Evolutionary conservation across 30 jellyfish, hydroid and myxozoan genomes (phyloP).

Genomic region (Cassiopea andromeda): DNA sequence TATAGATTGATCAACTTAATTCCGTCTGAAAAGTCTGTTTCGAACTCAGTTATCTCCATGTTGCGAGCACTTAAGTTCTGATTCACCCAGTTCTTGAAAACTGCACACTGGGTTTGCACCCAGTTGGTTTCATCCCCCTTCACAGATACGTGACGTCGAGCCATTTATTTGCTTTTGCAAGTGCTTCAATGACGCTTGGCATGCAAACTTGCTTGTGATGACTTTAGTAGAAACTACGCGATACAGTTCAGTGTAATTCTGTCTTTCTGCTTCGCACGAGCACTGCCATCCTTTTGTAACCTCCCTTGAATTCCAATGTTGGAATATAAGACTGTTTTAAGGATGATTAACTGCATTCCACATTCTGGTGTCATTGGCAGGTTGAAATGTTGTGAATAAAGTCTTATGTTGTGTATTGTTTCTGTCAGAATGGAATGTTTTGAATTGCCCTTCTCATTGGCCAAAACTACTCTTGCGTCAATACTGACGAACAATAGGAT

Average conservation of each 20-base stretch:
- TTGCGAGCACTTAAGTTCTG: slow-evolving; percentile 74
- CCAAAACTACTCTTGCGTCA: slow-evolving; percentile 7
- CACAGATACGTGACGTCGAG: slow-evolving; percentile 72
- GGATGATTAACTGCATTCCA: slow-evolving; percentile 18
- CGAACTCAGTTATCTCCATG: slow-evolving; percentile 78
- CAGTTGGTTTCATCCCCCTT: slow-evolving; percentile 97
- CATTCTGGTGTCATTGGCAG: neutral
- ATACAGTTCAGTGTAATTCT: neutral
- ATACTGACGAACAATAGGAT: neutral
- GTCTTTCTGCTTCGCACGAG: neutral
- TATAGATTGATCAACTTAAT: slow-evolving; percentile 83
- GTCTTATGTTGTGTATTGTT: slow-evolving; percentile 20
- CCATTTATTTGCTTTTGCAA: neutral
- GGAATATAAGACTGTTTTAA: neutral
- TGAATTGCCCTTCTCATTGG: slow-evolving; percentile 5
- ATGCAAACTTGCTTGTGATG: too few species aligned
- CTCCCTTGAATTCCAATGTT: neutral
- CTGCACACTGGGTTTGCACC: slow-evolving; percentile 95
- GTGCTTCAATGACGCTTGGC: neutral
- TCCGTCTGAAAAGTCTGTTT: slow-evolving; percentile 96
- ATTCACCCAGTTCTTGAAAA: slow-evolving; percentile 98
- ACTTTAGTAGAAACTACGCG: neutral
- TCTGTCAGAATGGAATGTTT: slow-evolving; percentile 9
- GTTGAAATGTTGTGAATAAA: neutral
- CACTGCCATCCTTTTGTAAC: neutral